Evolutionary conservation across 1,140 invertebrate genomes (phyloP), one percentile per base, ranked within the genome.

Genomic region (Trinorchestia longiramus): DNA sequence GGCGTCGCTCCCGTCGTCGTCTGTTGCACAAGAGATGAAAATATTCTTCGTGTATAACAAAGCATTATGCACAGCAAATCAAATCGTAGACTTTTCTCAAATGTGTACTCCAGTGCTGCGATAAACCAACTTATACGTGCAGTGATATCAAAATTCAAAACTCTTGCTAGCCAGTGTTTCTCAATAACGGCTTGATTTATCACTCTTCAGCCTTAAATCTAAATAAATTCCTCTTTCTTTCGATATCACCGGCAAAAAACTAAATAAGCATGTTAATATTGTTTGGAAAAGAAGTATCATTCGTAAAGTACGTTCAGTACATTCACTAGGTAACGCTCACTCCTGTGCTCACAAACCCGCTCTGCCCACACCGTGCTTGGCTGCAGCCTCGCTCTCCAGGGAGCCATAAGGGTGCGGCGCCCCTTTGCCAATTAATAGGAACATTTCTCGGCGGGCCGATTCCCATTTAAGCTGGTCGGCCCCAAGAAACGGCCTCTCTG

Each of bases 1-100:
- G 96, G 98, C 98, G 97, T 96, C 53, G 91, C 96, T 96, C 1
- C 95, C 96, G 47, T 96, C 96, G 62, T 96, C 96, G 47, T 88
- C 87, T 95, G 88, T 11, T 53, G 43, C n/a, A 43, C 0, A 77
- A 36, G 36, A 77, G 62, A 77, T 77, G 36, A 15, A 77, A 77
- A 77, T 77, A 77, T 77, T 77, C 62, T 77, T 77, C 11, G 36
- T 36, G 36, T 36, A 77, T 77, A 28, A 77, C 8, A 23, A 36
- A 77, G 15, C 3, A 28, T 36, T 28, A 23, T 36, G 62, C 36
- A 19, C 28, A 1, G 62, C 28, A 77, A 77, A 3, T 36, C 15
- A 77, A 19, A 36, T 36, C 62, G 15, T 11, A 23, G 36, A 77
- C 15, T 8, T 53, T 53, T 53, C 28, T 36, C 62, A 77, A 77